Evolutionary conservation across 2,888 invertebrate genomes (phyloP), one percentile per base, ranked within the genome.

Genomic region (Aelia acuminata): DNA sequence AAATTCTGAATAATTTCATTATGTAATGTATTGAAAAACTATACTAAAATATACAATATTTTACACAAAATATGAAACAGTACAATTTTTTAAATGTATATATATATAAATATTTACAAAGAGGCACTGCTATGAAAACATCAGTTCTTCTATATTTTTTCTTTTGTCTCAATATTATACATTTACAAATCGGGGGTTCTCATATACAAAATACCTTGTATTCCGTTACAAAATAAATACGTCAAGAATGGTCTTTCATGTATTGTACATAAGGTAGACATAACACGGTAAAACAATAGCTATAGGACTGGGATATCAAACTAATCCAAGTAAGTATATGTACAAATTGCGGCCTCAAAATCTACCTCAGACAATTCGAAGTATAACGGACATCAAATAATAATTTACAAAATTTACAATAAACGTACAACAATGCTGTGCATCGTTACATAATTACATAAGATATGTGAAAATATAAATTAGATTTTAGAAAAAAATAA

Each of bases 51-150:
- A 87, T 80, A 87, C 87, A 87, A 48, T 80, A 84, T 80, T 4
- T 48, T 87, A 87, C 87, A 87, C 49, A 87, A 80, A 87, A 87
- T 87, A 87, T 80, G 80, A 87, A 87, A 87, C 87, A 87, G 39
- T 87, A 50, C 39, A 85, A 87, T 87, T 47, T 70, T 87, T 26
- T 63, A 48, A 43, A 35, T 75, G 43, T 87, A 75, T 75, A n/a
- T 49, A 75, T 87, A 87, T 47, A 86, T 86, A 86, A n/a, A 10
- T 57, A 85, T 85, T 39, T 87, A 87, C 75, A 75, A 49, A 43
- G 47, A 75, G 87, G 87, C 87, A 87, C 87, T 57, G 53, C 70
- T 75, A 87, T 70, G 39, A 63, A 39, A 87, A 75, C 47, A 87
- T 87, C 75, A 87, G 80, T 80, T 80, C 80, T 80, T 85, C 50